Percentiles rank a stretch among this genome's conserved stretches.
Conservation (phyloP, 2,113 vertebrate genomes). For the Pangasianodon hypophthalmus region DNA sequence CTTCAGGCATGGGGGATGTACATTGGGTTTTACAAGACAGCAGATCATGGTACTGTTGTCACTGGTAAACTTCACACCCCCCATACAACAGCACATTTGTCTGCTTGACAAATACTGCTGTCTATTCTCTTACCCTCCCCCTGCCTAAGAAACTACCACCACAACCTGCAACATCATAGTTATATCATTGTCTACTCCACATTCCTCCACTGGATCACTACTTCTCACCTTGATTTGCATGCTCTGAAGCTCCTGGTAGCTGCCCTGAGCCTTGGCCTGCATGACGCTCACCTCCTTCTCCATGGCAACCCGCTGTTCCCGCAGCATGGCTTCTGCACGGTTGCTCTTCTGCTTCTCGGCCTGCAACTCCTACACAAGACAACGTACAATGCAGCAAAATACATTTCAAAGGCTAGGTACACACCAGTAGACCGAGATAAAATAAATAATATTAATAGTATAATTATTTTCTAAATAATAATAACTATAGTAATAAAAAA, state of each 20-base stretch:
- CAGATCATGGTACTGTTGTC: neutral
- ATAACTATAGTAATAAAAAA: neutral
- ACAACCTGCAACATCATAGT: slow-evolving; percentile 5
- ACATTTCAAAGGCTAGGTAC: neutral
- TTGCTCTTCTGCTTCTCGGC: slow-evolving; percentile 87
- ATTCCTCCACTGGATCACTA: neutral
- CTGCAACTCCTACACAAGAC: slow-evolving; percentile 82
- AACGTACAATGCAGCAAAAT: neutral
- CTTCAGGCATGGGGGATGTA: neutral
- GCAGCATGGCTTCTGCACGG: slow-evolving; percentile 82
- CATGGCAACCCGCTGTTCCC: slow-evolving; percentile 83
- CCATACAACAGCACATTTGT: neutral
- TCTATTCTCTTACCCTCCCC: neutral
- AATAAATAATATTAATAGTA: neutral
- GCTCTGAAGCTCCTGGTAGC: slow-evolving; percentile 86
- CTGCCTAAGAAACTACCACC: neutral
- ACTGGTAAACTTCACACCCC: neutral
- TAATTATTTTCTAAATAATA: neutral
- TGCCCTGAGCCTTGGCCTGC: slow-evolving; percentile 90
- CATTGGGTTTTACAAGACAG: neutral
- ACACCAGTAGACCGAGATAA: neutral
- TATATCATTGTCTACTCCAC: neutral
- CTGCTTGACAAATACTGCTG: neutral
- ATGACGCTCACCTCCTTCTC: slow-evolving; percentile 89
- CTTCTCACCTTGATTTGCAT: slow-evolving; percentile 89